phyloP scores from a whole-genome alignment of 2,888 invertebrate genomes.

The Metellina segmentata region DNA sequence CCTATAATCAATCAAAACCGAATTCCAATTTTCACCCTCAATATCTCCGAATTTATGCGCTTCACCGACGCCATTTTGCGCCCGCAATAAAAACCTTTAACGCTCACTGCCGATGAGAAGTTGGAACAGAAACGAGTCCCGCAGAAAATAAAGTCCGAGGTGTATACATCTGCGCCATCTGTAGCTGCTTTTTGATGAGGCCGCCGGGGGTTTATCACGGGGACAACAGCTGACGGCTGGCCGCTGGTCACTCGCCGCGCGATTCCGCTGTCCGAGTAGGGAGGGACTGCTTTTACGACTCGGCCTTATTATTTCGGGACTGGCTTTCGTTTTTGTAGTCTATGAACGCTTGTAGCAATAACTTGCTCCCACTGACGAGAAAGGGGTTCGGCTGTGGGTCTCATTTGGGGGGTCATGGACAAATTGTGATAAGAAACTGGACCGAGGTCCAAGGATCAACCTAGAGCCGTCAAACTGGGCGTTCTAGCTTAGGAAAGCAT shows the following conservation, averaged over 20 bases:
- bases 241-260: conserved; percentile 9
- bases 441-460: too few relatives aligned
- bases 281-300: conserved; percentile 57
- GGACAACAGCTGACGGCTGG: conserved; percentile 46
- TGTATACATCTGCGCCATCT: conserved; percentile 47
- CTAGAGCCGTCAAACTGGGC: too few relatives aligned
- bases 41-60: background rate
- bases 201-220: background rate
- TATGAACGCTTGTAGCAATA: conserved; percentile 58
- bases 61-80: too few relatives aligned
- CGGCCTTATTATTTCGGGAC: conserved; percentile 66
- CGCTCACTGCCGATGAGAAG: conserved; percentile 2
- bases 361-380: conserved; percentile 32
- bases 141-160: background rate
- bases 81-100: background rate
- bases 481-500: too few relatives aligned
- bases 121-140: conserved; percentile 17
- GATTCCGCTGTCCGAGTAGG: conserved; percentile 49
- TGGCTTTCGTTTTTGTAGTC: conserved; percentile 57
- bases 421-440: background rate
- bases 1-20: too few relatives aligned
- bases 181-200: conserved; percentile 59
- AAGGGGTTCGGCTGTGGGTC: conserved; percentile 36
- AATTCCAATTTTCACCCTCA: background rate
- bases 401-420: background rate